A percentile compares a stretch with the other conserved stretches of the same genome.
phyloP scores from a whole-genome alignment of 2,888 invertebrate genomes.

The Scaptomyza reducta region DNA sequence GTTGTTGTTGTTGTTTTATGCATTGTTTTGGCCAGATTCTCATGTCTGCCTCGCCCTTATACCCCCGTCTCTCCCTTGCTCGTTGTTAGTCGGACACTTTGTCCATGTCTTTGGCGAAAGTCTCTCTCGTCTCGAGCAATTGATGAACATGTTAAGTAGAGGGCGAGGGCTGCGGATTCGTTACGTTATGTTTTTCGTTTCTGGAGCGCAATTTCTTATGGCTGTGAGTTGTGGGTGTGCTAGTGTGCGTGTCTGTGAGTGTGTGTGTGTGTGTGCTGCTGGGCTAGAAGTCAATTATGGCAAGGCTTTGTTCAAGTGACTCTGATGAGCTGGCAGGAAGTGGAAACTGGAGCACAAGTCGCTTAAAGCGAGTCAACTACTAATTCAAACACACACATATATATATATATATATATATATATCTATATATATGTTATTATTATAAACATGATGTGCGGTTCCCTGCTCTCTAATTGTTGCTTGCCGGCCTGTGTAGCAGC shows the following conservation, averaged over 20 bases:
- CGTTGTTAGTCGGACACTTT: constrained; percentile 61
- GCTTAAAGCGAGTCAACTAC: constrained; percentile 45
- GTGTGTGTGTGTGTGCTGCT: constrained; percentile 19
- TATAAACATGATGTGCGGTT: constrained; percentile 1
- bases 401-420: not conserved
- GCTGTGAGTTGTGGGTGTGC: constrained; percentile 21
- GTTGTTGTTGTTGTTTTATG: constrained; percentile 36
- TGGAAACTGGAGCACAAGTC: constrained; percentile 60
- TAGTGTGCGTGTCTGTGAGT: constrained; percentile 18
- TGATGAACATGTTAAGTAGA: constrained; percentile 80
- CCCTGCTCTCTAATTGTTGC: constrained; percentile 19
- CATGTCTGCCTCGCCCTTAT: constrained; percentile 28
- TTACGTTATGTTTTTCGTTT: constrained; percentile 55
- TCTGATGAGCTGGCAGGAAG: constrained; percentile 52
- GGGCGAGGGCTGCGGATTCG: constrained; percentile 59
- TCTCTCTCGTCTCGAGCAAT: constrained; percentile 56
- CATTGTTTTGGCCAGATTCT: constrained; percentile 48
- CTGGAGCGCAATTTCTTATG: constrained; percentile 48
- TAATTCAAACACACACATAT: constrained; percentile 11
- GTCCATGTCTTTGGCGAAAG: constrained; percentile 63
- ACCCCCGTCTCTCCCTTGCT: not conserved
- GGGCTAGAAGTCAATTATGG: constrained; percentile 71
- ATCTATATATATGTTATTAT: constrained; percentile 2
- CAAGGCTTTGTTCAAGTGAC: constrained; percentile 69
- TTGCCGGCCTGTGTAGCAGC: constrained; percentile 2